Base-by-base conservation (phyloP, 2,797 vertebrate species). In the Gorsachius magnificus region DNA sequence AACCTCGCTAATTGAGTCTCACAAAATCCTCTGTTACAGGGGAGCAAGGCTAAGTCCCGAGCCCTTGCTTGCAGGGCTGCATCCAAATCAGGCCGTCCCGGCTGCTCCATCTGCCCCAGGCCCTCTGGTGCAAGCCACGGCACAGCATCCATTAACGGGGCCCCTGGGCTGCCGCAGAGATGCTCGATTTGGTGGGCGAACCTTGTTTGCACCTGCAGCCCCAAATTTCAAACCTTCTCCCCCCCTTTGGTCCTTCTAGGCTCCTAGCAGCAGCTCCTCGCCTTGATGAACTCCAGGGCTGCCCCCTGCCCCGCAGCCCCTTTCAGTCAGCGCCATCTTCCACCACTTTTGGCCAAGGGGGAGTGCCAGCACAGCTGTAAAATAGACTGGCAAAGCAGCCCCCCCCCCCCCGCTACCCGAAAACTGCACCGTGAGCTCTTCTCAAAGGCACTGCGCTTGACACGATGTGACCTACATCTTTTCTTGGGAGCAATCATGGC, bases 1-100 rank as follows among this genome's bases (percentile, higher is more conserved):
- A 95, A 95, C 86, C 88, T 90, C 71, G 70, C 75, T 97, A 97
- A 97, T 95, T 91, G 80, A 93, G 60, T 56, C 51, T 95, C 66
- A 19, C 78, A 31, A 91, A 93, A 94, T 63, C 63, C 58, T 77
- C 76, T 60, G 29, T 58, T 85, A 41, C 16, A 71, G 21, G 46
- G 76, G 64, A 87, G 38, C 70, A 88, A 35, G 46, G 24, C 33
- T 41, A 4, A 8, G 29, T 85, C 93, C 87, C 61, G 43, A 71
- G 38, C 76, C 24, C 1, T 41, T 7, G 21, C 33, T 65, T 35
- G 24, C 6, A 80, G 75, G 64, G 41, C 56, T 79, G 3, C 65
- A 53, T 66, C 76, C 36, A 88, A 69, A 61, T 20, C n/a, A 16
- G 57, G 70, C 21, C 20, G 5, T 50, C 45, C 22, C 6, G 60